Percentiles rank a stretch among this genome's conserved stretches.
These are phyloP conservation scores for Meteorus cinctellus DNA, from an alignment of 2,888 invertebrate species.

Conservation along the genomic window DNA sequence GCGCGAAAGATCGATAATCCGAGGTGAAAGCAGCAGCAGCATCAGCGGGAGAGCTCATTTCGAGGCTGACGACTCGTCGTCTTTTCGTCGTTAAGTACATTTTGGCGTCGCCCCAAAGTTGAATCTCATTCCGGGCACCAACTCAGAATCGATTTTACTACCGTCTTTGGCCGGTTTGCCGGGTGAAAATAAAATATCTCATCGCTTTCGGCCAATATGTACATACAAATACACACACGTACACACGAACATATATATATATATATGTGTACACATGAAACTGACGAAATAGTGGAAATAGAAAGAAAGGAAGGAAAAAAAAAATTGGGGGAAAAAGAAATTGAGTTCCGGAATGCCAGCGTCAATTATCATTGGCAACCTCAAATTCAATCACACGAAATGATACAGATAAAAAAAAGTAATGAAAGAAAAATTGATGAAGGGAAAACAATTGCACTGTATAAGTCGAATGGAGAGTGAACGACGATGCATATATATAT, in stretches of 20 bases:
- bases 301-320: neutral
- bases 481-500: conserved; percentile 51
- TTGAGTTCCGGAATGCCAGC: neutral
- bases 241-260: neutral
- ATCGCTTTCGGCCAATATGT: neutral
- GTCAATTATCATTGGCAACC: no score
- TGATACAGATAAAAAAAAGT: conserved; percentile 15
- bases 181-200: conserved; percentile 12
- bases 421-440: conserved; percentile 44
- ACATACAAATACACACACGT: neutral
- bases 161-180: conserved; percentile 29
- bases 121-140: neutral
- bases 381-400: no score
- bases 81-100: conserved; percentile 21
- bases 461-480: conserved; percentile 21
- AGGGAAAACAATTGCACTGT: neutral
- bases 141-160: conserved; percentile 29
- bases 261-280: conserved; percentile 7
- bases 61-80: conserved; percentile 17
- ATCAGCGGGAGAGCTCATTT: conserved; percentile 29
- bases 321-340: conserved; percentile 3
- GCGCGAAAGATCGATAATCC: conserved; percentile 29
- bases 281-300: conserved; percentile 27
- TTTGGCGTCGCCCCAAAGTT: conserved; percentile 1
- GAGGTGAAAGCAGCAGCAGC: conserved; percentile 36